Percentiles rank a stretch among this genome's conserved stretches.
phyloP scores from a whole-genome alignment of 2,113 vertebrate genomes.

The Varanus salvator region DNA sequence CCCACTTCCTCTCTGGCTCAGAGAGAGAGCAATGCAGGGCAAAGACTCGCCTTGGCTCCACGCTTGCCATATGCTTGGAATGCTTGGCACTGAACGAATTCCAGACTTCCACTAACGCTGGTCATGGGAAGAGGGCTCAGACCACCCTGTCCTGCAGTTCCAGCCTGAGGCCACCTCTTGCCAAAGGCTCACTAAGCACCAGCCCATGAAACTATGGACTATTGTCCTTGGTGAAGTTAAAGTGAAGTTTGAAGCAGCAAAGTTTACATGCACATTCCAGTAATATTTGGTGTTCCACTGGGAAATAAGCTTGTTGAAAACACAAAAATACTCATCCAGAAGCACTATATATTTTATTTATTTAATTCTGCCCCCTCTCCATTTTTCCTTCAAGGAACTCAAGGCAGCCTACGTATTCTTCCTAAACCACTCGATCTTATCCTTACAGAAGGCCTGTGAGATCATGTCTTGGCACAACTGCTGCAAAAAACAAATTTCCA shows the following conservation, averaged over 20 bases:
- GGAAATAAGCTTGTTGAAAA: slow-evolving; percentile 7
- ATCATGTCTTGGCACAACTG: too few relatives aligned
- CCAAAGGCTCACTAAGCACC: neutral
- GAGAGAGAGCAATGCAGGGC: too few relatives aligned
- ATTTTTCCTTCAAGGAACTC: too few relatives aligned
- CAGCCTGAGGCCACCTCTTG: neutral
- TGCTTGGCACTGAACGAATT: neutral
- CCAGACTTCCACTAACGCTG: neutral
- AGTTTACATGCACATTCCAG: neutral
- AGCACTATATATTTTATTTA: neutral
- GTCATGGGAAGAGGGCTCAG: too few relatives aligned
- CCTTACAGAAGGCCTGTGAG: too few relatives aligned
- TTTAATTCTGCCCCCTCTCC: too few relatives aligned
- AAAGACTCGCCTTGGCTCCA: too few relatives aligned
- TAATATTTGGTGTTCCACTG: neutral
- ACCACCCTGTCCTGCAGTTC: neutral
- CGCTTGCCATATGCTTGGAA: neutral
- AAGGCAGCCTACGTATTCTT: too few relatives aligned
- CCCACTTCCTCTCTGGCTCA: neutral
- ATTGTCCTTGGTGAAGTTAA: neutral
- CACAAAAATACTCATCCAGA: neutral
- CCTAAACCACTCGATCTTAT: too few relatives aligned
- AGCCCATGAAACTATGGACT: neutral
- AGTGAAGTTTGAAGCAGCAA: too few relatives aligned
- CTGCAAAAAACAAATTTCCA: neutral